A percentile compares a stretch with the other conserved stretches of the same genome.
phyloP scores from a whole-genome alignment of 1,140 invertebrate species.

The Drosophila varians region DNA sequence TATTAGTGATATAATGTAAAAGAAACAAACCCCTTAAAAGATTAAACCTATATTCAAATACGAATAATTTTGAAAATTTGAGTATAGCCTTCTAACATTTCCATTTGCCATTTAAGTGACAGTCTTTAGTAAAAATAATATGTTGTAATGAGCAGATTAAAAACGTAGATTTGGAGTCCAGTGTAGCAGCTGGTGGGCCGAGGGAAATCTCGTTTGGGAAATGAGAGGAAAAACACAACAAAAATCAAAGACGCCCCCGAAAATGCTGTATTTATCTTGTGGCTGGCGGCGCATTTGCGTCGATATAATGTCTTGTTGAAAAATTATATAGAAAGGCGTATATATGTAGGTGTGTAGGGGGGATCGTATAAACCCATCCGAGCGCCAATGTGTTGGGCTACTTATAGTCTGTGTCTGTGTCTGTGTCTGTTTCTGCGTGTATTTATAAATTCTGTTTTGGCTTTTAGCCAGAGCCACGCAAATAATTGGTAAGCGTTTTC shows the following conservation, averaged over 20 bases:
- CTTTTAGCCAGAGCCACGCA: constrained; percentile 69
- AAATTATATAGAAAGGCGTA: constrained; percentile 69
- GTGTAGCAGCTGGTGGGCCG: constrained; percentile 46
- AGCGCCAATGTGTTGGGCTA: constrained; percentile 42
- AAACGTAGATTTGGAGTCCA: neutral
- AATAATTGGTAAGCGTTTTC: constrained; percentile 76
- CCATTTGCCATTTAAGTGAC: neutral
- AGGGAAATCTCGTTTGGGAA: constrained; percentile 60
- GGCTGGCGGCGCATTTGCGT: constrained; percentile 72
- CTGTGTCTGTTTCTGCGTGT: constrained; percentile 39
- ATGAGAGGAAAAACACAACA: constrained; percentile 37
- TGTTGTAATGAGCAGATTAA: neutral
- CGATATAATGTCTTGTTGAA: constrained; percentile 63
- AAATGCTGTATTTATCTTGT: constrained; percentile 49
- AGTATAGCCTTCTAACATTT: no score
- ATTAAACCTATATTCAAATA: no score
- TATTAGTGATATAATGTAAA: no score
- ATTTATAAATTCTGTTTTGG: constrained; percentile 75
- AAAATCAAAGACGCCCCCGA: constrained; percentile 39
- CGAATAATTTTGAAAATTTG: no score
- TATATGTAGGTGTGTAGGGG: no score
- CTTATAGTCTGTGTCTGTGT: constrained; percentile 54
- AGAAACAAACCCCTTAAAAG: no score
- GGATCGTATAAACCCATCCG: constrained; percentile 12
- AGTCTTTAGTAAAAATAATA: neutral